A percentile compares a stretch with the other conserved stretches of the same genome.
These are phyloP conservation scores for Zeus faber DNA, from an alignment of 2,113 vertebrate species.

Conservation along the genomic window DNA sequence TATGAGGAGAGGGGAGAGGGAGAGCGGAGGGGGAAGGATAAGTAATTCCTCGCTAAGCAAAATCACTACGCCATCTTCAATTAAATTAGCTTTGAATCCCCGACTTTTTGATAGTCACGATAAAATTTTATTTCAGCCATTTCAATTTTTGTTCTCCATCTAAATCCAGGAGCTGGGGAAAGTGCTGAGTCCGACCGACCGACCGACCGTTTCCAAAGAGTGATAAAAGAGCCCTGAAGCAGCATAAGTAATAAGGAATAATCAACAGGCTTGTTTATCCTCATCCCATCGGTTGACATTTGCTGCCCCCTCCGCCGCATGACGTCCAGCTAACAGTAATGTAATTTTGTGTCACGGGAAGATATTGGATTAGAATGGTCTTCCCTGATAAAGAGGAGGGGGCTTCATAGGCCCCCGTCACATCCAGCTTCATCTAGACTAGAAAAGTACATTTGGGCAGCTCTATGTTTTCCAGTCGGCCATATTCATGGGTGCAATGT, in stretches of 20 bases:
- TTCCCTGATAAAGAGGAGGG: slow-evolving; percentile 34
- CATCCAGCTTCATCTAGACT: slow-evolving; percentile 7
- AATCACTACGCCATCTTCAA: slow-evolving; percentile 32
- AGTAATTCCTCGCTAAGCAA: slow-evolving; percentile 33
- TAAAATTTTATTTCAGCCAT: slow-evolving; percentile 47
- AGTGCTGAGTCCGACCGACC: slow-evolving; percentile 34
- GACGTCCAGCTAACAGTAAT: slow-evolving; percentile 56
- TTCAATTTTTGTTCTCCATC: slow-evolving; percentile 30
- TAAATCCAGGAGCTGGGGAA: slow-evolving; percentile 7
- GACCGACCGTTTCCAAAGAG: slow-evolving; percentile 27
- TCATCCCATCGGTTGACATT: slow-evolving; percentile 51
- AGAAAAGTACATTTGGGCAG: not conserved
- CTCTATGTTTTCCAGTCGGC: not conserved
- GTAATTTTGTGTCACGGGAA: slow-evolving; percentile 51
- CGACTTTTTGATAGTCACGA: slow-evolving; percentile 32
- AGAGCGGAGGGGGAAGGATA: slow-evolving; percentile 15
- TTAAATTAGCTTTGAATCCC: slow-evolving; percentile 45
- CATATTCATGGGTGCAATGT: not conserved
- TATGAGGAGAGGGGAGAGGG: slow-evolving; percentile 1
- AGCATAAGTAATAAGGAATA: slow-evolving; percentile 32
- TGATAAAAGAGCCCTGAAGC: slow-evolving; percentile 52
- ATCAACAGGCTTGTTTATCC: slow-evolving; percentile 62
- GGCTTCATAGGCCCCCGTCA: slow-evolving; percentile 32
- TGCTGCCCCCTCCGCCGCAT: slow-evolving; percentile 37
- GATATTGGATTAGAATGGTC: slow-evolving; percentile 56